These are phyloP conservation scores for Ceriagrion tenellum DNA, from an alignment of 2,888 invertebrate genomes.

Conservation along the genomic window DNA sequence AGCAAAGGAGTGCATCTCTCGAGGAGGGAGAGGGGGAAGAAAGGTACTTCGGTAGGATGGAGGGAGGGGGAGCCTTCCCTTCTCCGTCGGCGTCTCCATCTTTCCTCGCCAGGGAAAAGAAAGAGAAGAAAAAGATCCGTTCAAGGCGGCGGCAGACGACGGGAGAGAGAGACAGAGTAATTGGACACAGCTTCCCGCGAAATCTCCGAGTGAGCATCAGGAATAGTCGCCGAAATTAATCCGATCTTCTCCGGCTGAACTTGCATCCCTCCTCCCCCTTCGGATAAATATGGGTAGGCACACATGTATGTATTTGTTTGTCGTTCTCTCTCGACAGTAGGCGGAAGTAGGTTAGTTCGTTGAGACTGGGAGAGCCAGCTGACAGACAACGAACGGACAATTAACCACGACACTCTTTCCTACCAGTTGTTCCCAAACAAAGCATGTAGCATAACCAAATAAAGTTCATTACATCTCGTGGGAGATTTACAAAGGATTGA, in stretches of 20 bases:
- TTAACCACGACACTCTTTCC: no score
- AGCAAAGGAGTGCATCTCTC: no score
- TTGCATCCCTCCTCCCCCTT: background rate
- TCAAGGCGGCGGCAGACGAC: background rate
- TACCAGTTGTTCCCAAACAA: no score
- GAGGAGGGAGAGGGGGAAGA: background rate
- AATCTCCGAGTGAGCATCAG: background rate
- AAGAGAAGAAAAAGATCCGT: background rate
- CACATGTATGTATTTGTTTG: background rate
- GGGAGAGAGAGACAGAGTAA: background rate
- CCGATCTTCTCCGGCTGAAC: background rate
- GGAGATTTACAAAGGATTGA: no score
- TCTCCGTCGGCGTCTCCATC: background rate
- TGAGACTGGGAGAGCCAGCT: background rate
- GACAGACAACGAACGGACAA: no score
- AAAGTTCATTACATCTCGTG: no score
- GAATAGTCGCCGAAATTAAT: conserved; percentile 14
- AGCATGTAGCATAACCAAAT: no score
- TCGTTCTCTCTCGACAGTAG: background rate
- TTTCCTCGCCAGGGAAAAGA: background rate
- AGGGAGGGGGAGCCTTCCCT: background rate
- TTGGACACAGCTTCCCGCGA: conserved; percentile 19
- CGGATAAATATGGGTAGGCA: background rate
- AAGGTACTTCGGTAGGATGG: background rate
- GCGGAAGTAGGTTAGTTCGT: background rate